Base-by-base conservation (phyloP, 2,113 vertebrate species). In the Parotia lawesii region DNA sequence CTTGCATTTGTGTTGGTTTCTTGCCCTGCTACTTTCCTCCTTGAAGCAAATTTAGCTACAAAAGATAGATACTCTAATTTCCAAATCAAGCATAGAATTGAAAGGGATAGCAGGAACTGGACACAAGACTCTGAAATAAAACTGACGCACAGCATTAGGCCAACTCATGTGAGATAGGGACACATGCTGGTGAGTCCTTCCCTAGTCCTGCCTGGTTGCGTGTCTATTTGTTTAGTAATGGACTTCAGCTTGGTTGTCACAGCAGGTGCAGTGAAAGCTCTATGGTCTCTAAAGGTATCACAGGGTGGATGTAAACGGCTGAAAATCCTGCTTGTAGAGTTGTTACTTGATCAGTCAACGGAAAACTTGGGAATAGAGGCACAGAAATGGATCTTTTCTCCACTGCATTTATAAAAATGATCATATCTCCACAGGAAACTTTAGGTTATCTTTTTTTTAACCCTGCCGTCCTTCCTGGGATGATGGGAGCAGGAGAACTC, bases 401-500 rank as follows among this genome's bases (percentile, higher is more conserved):
- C 9, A 27, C 7, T 28, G 24, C 21, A 15, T 76, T 70, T 60
- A 60, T 37, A 56, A 19, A 56, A 86, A 51, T 31, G 3, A 77
- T 18, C 45, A 69, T n/a, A 73, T 62, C 6, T 78, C 27, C 38
- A 56, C 6, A 23, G 42, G 9, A 88, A 84, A 48, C 6, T 66
- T 80, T 27, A 62, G 12, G 1, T 31, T 66, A 17, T 56, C 19
- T 92, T 71, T 92, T 71, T 37, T 24, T 48, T 25, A 8, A 20
- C 3, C 57, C 18, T 58, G 35, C 53, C 8, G 33, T 53, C 16
- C 40, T 61, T 83, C n/a, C 64, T 77, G 28, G 40, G 29, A 57
- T n/a, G 8, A 15, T 5, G 3, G 21, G 10, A 38, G 7, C 1
- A 3, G 9, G 5, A 8, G 4, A 50, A 6, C 2, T 77, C 29